Conservation (phyloP, 2,113 vertebrate species). For the Chelonoidis abingdonii region DNA sequence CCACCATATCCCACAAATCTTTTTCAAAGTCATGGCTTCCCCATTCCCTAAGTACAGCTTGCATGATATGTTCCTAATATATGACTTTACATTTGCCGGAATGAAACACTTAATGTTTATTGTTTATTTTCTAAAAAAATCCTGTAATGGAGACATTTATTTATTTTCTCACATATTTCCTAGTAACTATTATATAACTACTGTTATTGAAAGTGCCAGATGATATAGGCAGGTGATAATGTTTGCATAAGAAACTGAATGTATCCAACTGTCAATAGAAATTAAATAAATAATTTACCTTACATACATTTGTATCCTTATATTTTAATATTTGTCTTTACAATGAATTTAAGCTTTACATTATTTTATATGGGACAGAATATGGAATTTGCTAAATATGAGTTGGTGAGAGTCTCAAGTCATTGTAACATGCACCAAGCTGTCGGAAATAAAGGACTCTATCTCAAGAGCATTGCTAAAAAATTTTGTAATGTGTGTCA, state of each 20-base stretch:
- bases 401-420: not conserved
- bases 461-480: not conserved
- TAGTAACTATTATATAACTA: not conserved
- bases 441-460: not conserved
- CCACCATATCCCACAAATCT: too few relatives aligned
- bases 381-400: not conserved
- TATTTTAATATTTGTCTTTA: not conserved
- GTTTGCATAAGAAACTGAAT: not conserved
- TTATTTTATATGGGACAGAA: not conserved
- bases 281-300: not conserved
- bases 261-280: not conserved
- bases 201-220: not conserved
- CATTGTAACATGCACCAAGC: not conserved
- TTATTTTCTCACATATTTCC: not conserved
- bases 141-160: not conserved
- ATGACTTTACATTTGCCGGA: not conserved
- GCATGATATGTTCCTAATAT: not conserved
- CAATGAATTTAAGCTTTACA: not conserved
- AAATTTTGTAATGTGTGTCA: slow-evolving; percentile 1
- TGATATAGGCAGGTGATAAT: not conserved
- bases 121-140: too few relatives aligned
- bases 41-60: too few relatives aligned
- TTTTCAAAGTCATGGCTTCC: not conserved
- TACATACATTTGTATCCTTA: not conserved
- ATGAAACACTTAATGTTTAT: not conserved